Evolutionary conservation across 2,888 invertebrate genomes (phyloP).

Genomic region (Myopa testacea): DNA sequence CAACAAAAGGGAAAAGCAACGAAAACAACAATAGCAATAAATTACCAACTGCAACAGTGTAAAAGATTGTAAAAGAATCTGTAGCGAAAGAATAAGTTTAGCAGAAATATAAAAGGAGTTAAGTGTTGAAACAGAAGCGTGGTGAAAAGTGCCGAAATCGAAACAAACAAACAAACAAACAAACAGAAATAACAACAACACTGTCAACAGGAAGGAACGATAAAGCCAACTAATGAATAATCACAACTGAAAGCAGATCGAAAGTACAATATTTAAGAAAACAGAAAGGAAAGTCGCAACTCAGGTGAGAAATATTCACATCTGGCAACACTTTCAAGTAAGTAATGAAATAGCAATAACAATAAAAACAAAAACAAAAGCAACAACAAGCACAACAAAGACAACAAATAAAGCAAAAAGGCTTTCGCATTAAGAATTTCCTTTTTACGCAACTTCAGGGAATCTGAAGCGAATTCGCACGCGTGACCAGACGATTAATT

Average conservation of each 20-base stretch:
- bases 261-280: not conserved
- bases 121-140: not conserved
- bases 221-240: conserved; percentile 16
- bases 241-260: not conserved
- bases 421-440: not conserved
- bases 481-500: conserved; percentile 8
- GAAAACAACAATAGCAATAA: not conserved
- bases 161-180: not conserved
- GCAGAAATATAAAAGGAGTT: not conserved
- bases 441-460: not conserved
- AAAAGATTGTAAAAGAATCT: not conserved
- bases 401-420: not conserved
- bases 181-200: not conserved
- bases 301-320: not conserved
- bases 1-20: not conserved
- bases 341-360: not conserved
- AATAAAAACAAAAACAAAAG: not conserved
- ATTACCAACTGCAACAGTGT: not conserved
- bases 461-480: not conserved
- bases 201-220: conserved; percentile 1
- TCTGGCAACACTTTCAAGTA: conserved; percentile 5
- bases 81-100: not conserved
- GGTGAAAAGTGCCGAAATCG: not conserved
- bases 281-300: not conserved
- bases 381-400: not conserved